Percentiles rank a stretch among this genome's conserved stretches.
Conservation (phyloP, 2,888 invertebrate species). For the Hemicrepidius hirtus region DNA sequence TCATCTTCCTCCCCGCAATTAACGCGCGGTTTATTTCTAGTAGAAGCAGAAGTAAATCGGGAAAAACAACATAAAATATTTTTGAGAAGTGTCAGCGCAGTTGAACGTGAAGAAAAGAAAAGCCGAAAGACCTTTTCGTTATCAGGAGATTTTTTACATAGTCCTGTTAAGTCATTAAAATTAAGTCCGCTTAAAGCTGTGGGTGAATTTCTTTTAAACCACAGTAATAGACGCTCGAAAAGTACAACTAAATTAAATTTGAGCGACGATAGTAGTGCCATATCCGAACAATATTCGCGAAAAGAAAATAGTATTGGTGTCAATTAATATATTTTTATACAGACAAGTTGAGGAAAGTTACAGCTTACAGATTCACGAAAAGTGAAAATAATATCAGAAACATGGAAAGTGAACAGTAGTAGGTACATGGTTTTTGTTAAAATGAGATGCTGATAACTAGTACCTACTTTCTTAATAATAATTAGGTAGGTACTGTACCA, state of each 20-base stretch:
- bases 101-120: slow-evolving; percentile 28
- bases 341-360: too few species aligned
- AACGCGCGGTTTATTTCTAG: slow-evolving; percentile 63
- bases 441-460: too few species aligned
- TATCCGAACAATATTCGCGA: slow-evolving; percentile 60
- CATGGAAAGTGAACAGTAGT: too few species aligned
- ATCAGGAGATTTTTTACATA: slow-evolving; percentile 51
- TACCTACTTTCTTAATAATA: too few species aligned
- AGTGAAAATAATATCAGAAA: too few species aligned
- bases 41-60: slow-evolving; percentile 60
- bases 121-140: slow-evolving; percentile 22
- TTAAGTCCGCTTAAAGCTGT: slow-evolving; percentile 72
- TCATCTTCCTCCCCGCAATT: slow-evolving; percentile 68
- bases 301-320: slow-evolving; percentile 54
- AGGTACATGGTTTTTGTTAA: too few species aligned
- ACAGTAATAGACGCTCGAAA: slow-evolving; percentile 50
- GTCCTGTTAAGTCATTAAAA: slow-evolving; percentile 65
- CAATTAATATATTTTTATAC: slow-evolving; percentile 14
- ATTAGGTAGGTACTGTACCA: too few species aligned
- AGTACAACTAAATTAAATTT: slow-evolving; percentile 70
- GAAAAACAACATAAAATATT: slow-evolving; percentile 19
- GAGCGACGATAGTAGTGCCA: slow-evolving; percentile 45
- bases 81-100: slow-evolving; percentile 38
- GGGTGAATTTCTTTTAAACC: slow-evolving; percentile 70
- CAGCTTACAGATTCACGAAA: too few species aligned